Evolutionary conservation across 2,113 vertebrate genomes (phyloP), one percentile per base, ranked within the genome.

Genomic region (Myrmophylax atrothorax): DNA sequence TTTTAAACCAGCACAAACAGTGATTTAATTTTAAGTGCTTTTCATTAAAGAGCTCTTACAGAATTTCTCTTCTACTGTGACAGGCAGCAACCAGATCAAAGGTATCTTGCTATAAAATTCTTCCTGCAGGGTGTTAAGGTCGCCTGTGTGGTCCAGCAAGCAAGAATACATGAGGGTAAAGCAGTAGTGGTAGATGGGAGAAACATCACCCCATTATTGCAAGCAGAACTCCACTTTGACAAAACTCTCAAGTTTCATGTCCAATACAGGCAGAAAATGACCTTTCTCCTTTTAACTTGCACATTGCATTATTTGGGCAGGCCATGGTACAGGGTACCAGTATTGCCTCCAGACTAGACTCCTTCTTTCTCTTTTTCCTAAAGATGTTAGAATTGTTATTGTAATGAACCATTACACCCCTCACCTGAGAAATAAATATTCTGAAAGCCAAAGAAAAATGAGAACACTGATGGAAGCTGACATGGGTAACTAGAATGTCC

Each of bases 371-470:
- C 25, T n/a, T 87, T 37, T 63, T 59, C 64, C 38, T 37, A 42
- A 33, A 59, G 29, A 14, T 19, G 8, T 14, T 76, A 10, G 66
- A 75, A 46, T 69, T 83, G 13, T 35, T 49, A 13, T 3, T 24
- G n/a, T 19, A 59, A 49, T 0, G 1, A 76, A 35, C 13, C 6
- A 17, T 26, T 26, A 29, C 3, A 25, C 3, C 14, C 31, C 53
- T 66, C 59, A 56, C 12, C 25, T 80, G 63, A 69, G 49, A 84
- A 76, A 82, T 10, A 63, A 18, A 9, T 56, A 18, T 7, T 67
- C n/a, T 49, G 62, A 69, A 94, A 58, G 3, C 13, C 22, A 84
- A 59, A 66, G 25, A 42, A 53, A 70, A 81, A 50, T 8, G 4
- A 49, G 37, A 78, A 50, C 1, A 17, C 13, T 25, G n/a, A 42